These are phyloP conservation scores for Phalera bucephala DNA, from an alignment of 2,888 invertebrate genomes.

Conservation along the genomic window DNA sequence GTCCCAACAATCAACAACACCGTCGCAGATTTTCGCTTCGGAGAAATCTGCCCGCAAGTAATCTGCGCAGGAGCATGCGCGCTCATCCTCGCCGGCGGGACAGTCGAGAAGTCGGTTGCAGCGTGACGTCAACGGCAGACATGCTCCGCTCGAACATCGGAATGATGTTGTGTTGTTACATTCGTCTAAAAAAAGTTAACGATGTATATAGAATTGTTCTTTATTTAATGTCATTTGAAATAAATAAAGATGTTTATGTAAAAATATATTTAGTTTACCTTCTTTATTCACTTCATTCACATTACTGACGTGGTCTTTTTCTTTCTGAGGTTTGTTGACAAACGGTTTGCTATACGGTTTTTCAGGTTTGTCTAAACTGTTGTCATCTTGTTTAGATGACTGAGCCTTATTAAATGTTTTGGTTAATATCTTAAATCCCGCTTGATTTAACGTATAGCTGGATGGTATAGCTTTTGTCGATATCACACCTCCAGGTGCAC, in stretches of 20 bases:
- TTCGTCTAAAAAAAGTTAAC: slow-evolving; percentile 56
- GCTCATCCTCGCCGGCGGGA: slow-evolving; percentile 87
- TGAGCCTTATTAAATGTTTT: slow-evolving; percentile 85
- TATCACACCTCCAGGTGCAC: slow-evolving; percentile 74
- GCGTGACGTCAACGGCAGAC: slow-evolving; percentile 85
- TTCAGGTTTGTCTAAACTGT: slow-evolving; percentile 62
- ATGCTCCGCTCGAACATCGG: slow-evolving; percentile 85
- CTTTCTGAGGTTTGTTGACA: slow-evolving; percentile 45
- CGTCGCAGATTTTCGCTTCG: slow-evolving; percentile 90
- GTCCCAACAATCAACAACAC: slow-evolving; percentile 91
- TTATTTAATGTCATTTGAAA: too few relatives aligned
- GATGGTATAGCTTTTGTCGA: slow-evolving; percentile 85
- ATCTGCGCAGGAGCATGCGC: slow-evolving; percentile 89
- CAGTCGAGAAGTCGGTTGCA: slow-evolving; percentile 89
- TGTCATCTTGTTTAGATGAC: slow-evolving; percentile 70
- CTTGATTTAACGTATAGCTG: slow-evolving; percentile 84
- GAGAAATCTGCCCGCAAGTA: slow-evolving; percentile 87
- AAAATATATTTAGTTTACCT: too few relatives aligned
- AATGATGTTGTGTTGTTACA: slow-evolving; percentile 78
- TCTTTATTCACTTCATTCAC: slow-evolving; percentile 37
- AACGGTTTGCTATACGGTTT: slow-evolving; percentile 58
- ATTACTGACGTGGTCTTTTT: slow-evolving; percentile 39
- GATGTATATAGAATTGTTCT: too few relatives aligned
- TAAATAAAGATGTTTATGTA: too few relatives aligned
- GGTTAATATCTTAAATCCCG: slow-evolving; percentile 86